phyloP scores from a whole-genome alignment of 1,140 invertebrate species.

The Metaphire vulgaris region DNA sequence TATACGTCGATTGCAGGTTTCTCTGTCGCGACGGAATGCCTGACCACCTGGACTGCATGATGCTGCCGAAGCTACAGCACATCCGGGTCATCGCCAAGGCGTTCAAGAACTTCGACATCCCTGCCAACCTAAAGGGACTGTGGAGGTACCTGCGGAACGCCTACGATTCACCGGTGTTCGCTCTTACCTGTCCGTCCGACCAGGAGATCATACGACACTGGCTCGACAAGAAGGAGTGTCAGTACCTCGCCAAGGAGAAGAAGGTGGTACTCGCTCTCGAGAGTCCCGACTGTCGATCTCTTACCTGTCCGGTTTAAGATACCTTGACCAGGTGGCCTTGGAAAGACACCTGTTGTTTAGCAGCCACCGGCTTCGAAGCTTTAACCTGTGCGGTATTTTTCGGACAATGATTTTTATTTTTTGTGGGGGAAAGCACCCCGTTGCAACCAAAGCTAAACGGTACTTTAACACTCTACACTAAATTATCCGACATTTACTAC shows the following conservation, averaged over 20 bases:
- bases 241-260: slow-evolving; percentile 42
- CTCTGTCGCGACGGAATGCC: slow-evolving; percentile 52
- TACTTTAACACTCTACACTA: no score
- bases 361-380: no score
- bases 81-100: slow-evolving; percentile 56
- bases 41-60: slow-evolving; percentile 57
- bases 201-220: slow-evolving; percentile 60
- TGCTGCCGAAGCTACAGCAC: slow-evolving; percentile 60
- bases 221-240: slow-evolving; percentile 55
- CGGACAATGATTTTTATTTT: background rate
- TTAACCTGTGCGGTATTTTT: no score
- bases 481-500: no score
- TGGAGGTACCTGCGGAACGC: slow-evolving; percentile 60
- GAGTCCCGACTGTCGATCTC: slow-evolving; percentile 42
- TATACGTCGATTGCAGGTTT: no score
- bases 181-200: slow-evolving; percentile 60
- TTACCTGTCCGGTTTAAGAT: slow-evolving; percentile 38
- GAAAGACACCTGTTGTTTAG: background rate
- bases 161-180: slow-evolving; percentile 58
- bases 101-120: slow-evolving; percentile 58
- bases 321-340: background rate
- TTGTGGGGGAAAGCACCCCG: background rate
- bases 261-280: slow-evolving; percentile 43
- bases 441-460: no score
- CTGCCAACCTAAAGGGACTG: slow-evolving; percentile 53